Evolutionary conservation across 2,797 vertebrate species (phyloP).

Genomic region (Hemitrygon akajei): DNA sequence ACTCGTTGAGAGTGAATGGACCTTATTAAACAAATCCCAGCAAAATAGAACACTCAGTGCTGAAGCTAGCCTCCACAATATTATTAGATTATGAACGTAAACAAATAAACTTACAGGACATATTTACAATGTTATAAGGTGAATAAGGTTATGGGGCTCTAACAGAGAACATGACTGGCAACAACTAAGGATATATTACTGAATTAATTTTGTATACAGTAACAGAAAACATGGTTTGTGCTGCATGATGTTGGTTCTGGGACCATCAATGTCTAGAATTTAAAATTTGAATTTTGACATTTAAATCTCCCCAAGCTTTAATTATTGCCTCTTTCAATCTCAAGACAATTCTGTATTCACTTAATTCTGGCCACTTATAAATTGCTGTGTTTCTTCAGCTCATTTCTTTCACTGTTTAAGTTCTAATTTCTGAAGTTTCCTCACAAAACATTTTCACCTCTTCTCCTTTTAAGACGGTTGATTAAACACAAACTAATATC

Average conservation of each 20-base stretch:
- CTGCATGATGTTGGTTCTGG: not conserved
- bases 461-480: not conserved
- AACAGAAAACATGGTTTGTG: not conserved
- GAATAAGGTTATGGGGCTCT: not conserved
- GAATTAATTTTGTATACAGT: not conserved
- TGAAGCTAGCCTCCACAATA: not conserved
- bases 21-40: slow-evolving; percentile 27
- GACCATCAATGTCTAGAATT: not conserved
- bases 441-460: not conserved
- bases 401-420: not conserved
- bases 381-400: not conserved
- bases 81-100: not conserved
- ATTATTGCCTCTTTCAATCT: not conserved
- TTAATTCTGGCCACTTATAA: not conserved
- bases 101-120: slow-evolving; percentile 5
- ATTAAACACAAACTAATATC: not conserved
- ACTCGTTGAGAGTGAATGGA: not conserved
- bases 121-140: not conserved
- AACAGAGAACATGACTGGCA: not conserved
- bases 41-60: slow-evolving; percentile 18
- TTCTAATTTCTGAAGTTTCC: not conserved
- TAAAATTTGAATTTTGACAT: not conserved
- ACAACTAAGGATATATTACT: not conserved
- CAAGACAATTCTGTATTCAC: not conserved
- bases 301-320: too few species aligned